Base-by-base conservation (phyloP, 2,888 invertebrate genomes). In the Hybos culiciformis region DNA sequence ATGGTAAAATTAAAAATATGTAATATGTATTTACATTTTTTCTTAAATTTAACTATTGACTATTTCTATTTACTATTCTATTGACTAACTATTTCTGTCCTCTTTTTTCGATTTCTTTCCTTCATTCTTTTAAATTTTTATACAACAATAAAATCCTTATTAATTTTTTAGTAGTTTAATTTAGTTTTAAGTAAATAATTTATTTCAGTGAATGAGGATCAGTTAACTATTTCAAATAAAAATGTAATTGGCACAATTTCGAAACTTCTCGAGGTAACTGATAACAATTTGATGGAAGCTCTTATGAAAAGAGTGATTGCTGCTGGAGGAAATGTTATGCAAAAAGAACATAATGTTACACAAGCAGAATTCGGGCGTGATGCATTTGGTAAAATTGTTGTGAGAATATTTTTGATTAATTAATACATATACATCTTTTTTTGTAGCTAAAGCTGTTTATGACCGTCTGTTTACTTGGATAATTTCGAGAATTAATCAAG, bases 381-480 rank as follows among this genome's bases (percentile, higher is more conserved):
- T 65, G 96, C 97, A 5, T 36, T 36, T 15, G n/a, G n/a, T n/a
- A n/a, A n/a, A n/a, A n/a, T n/a, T n/a, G n/a, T n/a, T n/a, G n/a
- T n/a, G n/a, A n/a, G n/a, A n/a, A n/a, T n/a, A n/a, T n/a, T n/a
- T n/a, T n/a, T n/a, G n/a, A n/a, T n/a, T n/a, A n/a, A n/a, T n/a
- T n/a, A n/a, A n/a, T n/a, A n/a, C n/a, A n/a, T n/a, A n/a, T n/a
- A n/a, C n/a, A n/a, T n/a, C n/a, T n/a, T n/a, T n/a, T n/a, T n/a
- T n/a, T n/a, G n/a, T n/a, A 43, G 88, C 92, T 3, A 97, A 97
- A 73, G 94, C 94, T 3, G 78, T 96, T 20, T 97, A 97, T 58
- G 94, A 96, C 58, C 72, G 93, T 17, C 72, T 97, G 41, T 97
- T 97, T 68, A 78, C 86, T 0, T 94, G 91, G 88, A 88, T 96